Base-by-base conservation (phyloP, 2,113 vertebrate genomes). In the Mormyrus lacerda region DNA sequence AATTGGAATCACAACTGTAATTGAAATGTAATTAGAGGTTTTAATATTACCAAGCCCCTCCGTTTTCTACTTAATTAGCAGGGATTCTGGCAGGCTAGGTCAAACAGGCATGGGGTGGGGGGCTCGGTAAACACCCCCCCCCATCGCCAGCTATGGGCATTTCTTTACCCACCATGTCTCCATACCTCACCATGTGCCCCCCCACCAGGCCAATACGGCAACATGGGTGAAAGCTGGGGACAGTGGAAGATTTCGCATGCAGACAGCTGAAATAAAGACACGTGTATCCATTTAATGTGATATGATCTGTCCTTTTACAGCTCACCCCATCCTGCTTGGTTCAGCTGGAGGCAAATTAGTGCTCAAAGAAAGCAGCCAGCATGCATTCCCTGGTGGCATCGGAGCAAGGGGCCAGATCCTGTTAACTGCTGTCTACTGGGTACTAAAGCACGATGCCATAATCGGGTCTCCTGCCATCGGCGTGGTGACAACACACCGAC, bases 1-100 rank as follows among this genome's bases (percentile, higher is more conserved):
- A 83, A 84, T 27, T 42, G 88, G 3, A 58, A 58, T 84, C 51
- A 83, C 8, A 27, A 83, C 48, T 84, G 24, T 35, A 84, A 84
- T 83, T 89, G 35, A 83, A 58, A 53, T 44, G 35, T 58, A 55
- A 84, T 89, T 84, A 89, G 21, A 84, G 50, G 10, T 44, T 89
- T 83, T 89, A 4, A 79, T 84, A 84, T 79, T 3, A 1, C 4
- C 69, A 35, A 53, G 39, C 69, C 65, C 31, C 27, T 8, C 19
- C 27, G 11, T 50, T 58, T 82, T 79, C 55, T n/a, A 4, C 13
- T 24, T 83, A 84, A 89, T 89, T 89, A 89, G 47, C 82, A 15
- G n/a, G 27, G 31, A 11, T 31, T 58, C 35, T 21, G 7, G 35
- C 73, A 51, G 15, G 9, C 27, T 39, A 51, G 31, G 69, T 19